Evolutionary conservation across 2,797 vertebrate genomes (phyloP), one percentile per base, ranked within the genome.

Genomic region (Garrulus glandarius): DNA sequence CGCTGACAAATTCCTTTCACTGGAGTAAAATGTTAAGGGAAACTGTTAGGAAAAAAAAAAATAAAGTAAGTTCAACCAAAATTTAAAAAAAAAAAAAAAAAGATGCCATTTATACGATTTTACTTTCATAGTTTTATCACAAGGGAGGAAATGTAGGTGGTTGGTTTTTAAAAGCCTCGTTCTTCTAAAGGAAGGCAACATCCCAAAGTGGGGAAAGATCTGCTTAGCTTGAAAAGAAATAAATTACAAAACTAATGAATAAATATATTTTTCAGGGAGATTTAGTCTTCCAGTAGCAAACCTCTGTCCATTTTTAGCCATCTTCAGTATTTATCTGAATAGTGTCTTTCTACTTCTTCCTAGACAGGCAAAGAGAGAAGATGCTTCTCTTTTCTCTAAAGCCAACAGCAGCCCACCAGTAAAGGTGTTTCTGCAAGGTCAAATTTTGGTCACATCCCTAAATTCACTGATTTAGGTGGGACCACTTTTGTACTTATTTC

Each of bases 1-100:
- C 92, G 91, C 59, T 87, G 34, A 39, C 36, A 92, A 86, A 92
- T 79, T 86, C 83, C 65, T 88, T 81, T 95, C 70, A 84, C 89
- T 92, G 72, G 67, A 92, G 95, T 92, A 52, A 95, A 94, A 92
- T 7, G 55, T 67, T 71, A 27, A 77, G 41, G 55, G 59, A 92
- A 91, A 89, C 68, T 29, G 50, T 43, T 69, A 46, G 46, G 36
- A 0, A 3, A 15, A 20, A 49, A 49, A 86, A 50, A 64, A 70
- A 47, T 53, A 67, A 57, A 89, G 29, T 5, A 64, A 39, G 6
- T 65, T 47, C 30, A 75, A 78, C 15, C 53, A 24, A 74, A 77
- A 49, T 77, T 92, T 44, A 39, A 39, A 39, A 39, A 39, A 39
- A 37, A 37, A 37, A n/a, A n/a, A 39, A 43, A 57, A 76, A 56